Conservation (phyloP, 2,888 invertebrate species). For the Agrilus mali region DNA sequence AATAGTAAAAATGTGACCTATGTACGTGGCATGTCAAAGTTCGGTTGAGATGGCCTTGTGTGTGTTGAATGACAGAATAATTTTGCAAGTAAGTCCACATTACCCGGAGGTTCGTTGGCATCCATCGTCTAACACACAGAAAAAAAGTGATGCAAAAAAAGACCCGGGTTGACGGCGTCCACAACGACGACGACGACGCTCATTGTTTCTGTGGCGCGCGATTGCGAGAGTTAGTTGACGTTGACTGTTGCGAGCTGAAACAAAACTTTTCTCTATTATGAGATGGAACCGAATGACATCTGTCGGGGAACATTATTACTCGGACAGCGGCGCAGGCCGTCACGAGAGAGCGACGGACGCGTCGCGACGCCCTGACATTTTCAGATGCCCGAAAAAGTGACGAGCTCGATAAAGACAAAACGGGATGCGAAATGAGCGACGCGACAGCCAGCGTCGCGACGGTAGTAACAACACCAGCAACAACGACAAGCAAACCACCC, state of each 20-base stretch:
- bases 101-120: too few relatives aligned
- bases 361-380: conserved; percentile 15
- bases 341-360: too few relatives aligned
- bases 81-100: too few relatives aligned
- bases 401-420: conserved; percentile 16
- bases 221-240: conserved; percentile 12
- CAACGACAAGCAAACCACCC: too few relatives aligned
- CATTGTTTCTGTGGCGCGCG: conserved; percentile 16
- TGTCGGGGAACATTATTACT: conserved; percentile 35
- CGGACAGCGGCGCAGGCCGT: conserved; percentile 22
- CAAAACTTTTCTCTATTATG: conserved; percentile 30
- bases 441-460: too few relatives aligned
- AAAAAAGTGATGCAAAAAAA: conserved; percentile 15
- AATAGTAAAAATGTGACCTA: too few relatives aligned
- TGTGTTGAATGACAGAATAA: too few relatives aligned
- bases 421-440: conserved; percentile 11
- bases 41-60: too few relatives aligned
- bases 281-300: conserved; percentile 31
- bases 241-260: conserved; percentile 17
- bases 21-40: too few relatives aligned
- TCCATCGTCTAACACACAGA: conserved; percentile 1
- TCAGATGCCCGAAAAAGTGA: conserved; percentile 18
- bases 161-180: conserved; percentile 13
- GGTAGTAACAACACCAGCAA: too few relatives aligned
- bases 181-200: conserved; percentile 6